Evolutionary conservation across 1,140 invertebrate species (phyloP).

Genomic region (Brachystomella parvula): DNA sequence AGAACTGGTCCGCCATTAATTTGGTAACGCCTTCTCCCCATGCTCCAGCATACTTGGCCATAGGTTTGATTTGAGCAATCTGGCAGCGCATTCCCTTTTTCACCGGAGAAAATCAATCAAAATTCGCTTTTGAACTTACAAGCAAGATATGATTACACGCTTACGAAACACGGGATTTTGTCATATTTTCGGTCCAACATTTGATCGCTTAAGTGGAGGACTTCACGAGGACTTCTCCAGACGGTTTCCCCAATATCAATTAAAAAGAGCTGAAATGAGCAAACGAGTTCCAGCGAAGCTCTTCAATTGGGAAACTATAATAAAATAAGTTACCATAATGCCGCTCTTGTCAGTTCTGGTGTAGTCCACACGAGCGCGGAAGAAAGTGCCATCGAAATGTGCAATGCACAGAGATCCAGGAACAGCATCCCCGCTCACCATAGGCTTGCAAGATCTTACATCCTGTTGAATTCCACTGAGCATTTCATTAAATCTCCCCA

Average conservation of each 20-base stretch:
- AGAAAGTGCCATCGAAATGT: conserved; percentile 38
- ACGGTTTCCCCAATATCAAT: conserved; percentile 66
- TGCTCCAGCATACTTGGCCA: conserved; percentile 46
- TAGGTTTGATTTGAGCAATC: conserved; percentile 58
- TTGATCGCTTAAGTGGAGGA: neutral
- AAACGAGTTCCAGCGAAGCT: too few relatives aligned
- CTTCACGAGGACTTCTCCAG: conserved; percentile 30
- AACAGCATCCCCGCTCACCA: neutral
- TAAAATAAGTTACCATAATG: conserved; percentile 9
- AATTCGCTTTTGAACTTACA: neutral
- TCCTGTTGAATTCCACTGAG: neutral
- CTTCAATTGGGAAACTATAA: too few relatives aligned
- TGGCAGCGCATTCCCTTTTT: conserved; percentile 65
- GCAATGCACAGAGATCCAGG: conserved; percentile 27
- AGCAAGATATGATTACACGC: neutral
- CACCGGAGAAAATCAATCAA: conserved; percentile 42
- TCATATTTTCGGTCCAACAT: neutral
- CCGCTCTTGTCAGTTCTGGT: neutral
- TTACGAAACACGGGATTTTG: neutral
- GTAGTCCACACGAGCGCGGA: conserved; percentile 21
- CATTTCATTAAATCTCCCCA: too few relatives aligned
- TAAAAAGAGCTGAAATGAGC: conserved; percentile 56
- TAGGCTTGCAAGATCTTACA: neutral
- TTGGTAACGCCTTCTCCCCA: conserved; percentile 15
- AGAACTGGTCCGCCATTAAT: neutral